Base-by-base conservation (phyloP, 1,140 invertebrate genomes). In the Neodiprion lecontei region DNA sequence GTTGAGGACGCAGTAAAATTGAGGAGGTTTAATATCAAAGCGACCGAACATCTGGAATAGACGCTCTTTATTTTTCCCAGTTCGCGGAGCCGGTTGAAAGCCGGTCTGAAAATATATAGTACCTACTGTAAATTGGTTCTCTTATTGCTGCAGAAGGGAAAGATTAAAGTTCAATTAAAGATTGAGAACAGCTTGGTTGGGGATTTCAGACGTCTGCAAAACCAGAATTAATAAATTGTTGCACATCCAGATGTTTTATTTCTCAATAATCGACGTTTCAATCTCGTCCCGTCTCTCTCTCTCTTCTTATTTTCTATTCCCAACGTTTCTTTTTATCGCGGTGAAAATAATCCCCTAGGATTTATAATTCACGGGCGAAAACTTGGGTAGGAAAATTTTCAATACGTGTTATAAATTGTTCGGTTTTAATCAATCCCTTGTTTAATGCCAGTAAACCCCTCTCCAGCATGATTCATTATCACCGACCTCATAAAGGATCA, bases 381-480 rank as follows among this genome's bases (percentile, higher is more conserved):
- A 40, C 28, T 40, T 40, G 2, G 28, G 28, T 5, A 5, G 28
- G 7, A n/a, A 61, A 61, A 61, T 61, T n/a, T 61, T 12, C n/a
- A 61, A n/a, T 61, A 61, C 53, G 11, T 61, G 14, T 72, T 61
- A 67, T 17, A 80, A 71, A 77, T 69, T 72, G 70, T 69, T 72
- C 67, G 14, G 17, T 50, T 50, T 70, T 21, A 10, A 68, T 47
- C 28, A 71, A 50, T 65, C 14, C 66, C 69, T 76, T 77, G 78
- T 79, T 80, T 79, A 74, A 84, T 61, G 75, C 75, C 69, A 21
- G 69, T 72, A 76, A 72, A 48, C 74, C 73, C 65, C 72, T 76
- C 40, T 69, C 40, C 67, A 65, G 67, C 75, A 74, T 80, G 83
- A 86, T 86, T 85, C 83, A 85, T 86, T 82, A 85, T 85, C 81